Base-by-base conservation (phyloP, 2,888 invertebrate species). In the Dryomyza anilis region DNA sequence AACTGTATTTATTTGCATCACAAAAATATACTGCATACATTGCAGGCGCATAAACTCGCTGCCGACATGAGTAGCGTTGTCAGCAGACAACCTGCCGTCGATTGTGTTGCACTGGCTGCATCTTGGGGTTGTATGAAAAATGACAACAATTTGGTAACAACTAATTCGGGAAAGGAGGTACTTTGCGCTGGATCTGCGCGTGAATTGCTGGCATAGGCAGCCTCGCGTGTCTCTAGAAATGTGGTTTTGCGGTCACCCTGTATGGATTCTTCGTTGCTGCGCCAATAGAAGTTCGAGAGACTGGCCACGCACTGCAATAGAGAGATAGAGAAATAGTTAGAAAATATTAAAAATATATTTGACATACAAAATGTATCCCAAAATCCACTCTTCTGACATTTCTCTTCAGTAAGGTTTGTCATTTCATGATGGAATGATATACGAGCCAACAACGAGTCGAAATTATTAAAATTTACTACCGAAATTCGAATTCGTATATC, bases 261-360 rank as follows among this genome's bases (percentile, higher is more conserved):
- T 68, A 91, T 89, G 76, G 89, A 90, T 80, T 90, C 89, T 81
- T 91, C 91, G 82, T 91, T 91, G 80, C 88, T 89, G 75, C 88
- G 86, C 87, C 88, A 89, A 82, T 91, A 91, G 71, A 91, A 86
- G 53, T 88, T 88, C 70, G 88, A 89, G 73, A 91, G 87, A 70
- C 88, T 88, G 58, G 91, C 91, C 76, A 90, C 85, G 81, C 91
- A 91, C 84, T 84, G 71, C 58, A 48, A 74, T 65, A 33, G 23
- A 25, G 65, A 45, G 30, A 39, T 14, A 46, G 14, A 29, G 21
- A n/a, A n/a, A n/a, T n/a, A n/a, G n/a, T n/a, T n/a, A 10, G n/a
- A 33, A 56, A 39, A 55, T n/a, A n/a, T n/a, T n/a, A n/a, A n/a
- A n/a, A n/a, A n/a, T n/a, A n/a, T n/a, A n/a, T n/a, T n/a, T n/a